Conservation (phyloP, 2,888 invertebrate species). For the Phalera bucephala region DNA sequence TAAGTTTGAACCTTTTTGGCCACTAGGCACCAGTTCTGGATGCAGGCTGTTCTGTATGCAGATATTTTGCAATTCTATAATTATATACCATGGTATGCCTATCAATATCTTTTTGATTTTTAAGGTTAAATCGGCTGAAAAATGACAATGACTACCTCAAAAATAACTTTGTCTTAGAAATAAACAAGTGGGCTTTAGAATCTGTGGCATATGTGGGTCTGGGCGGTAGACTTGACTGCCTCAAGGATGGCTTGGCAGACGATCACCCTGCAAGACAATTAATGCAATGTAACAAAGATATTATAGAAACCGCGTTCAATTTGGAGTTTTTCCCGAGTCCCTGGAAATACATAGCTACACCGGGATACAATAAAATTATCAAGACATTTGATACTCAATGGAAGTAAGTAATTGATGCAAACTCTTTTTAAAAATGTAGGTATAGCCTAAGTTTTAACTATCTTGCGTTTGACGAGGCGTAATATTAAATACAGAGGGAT, state of each 20-base stretch:
- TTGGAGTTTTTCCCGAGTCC: conserved; percentile 56
- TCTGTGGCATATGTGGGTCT: conserved; percentile 66
- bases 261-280: conserved; percentile 56
- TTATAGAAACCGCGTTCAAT: conserved; percentile 47
- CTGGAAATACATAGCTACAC: conserved; percentile 56
- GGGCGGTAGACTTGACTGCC: conserved; percentile 61
- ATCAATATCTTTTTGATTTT: no score
- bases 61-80: no score
- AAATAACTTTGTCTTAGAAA: conserved; percentile 74
- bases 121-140: conserved; percentile 56
- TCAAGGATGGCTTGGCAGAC: conserved; percentile 46
- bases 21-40: no score
- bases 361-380: conserved; percentile 56
- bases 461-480: no score
- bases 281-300: conserved; percentile 53
- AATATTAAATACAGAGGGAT: no score
- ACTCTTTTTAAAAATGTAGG: not conserved
- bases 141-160: conserved; percentile 49
- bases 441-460: no score
- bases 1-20: no score
- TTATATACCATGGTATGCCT: no score
- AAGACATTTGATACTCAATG: conserved; percentile 61
- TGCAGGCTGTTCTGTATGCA: no score
- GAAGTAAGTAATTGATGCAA: conserved; percentile 52
- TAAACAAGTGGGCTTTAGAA: conserved; percentile 86